Percentiles rank a stretch among this genome's conserved stretches.
Evolutionary conservation across 2,797 vertebrate genomes (phyloP).

Genomic region (Heterohyrax brucei): DNA sequence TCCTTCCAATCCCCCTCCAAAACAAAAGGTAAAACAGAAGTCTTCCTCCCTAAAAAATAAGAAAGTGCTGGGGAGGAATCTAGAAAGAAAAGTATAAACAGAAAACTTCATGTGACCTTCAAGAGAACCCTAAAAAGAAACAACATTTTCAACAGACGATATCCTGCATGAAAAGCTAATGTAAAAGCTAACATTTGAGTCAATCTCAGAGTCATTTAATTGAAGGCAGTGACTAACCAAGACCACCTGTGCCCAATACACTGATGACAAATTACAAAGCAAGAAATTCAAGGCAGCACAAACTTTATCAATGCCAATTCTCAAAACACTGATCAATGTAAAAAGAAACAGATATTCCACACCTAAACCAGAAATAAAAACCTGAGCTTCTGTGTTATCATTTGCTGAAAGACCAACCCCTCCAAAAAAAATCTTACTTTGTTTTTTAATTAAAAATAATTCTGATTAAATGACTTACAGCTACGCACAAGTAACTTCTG

Average conservation of each 20-base stretch:
- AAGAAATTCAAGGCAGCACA: conserved; percentile 66
- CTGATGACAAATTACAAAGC: conserved; percentile 69
- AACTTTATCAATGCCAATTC: conserved; percentile 63
- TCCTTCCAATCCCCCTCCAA: not conserved
- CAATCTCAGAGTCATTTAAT: conserved; percentile 80
- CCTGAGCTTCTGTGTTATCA: conserved; percentile 15
- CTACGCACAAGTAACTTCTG: conserved; percentile 18
- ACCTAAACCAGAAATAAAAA: conserved; percentile 63
- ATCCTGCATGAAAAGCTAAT: conserved; percentile 69
- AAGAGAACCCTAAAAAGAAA: conserved; percentile 65
- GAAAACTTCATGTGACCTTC: not conserved
- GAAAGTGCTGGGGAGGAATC: not conserved
- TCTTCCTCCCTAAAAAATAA: conserved; percentile 1
- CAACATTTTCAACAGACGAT: conserved; percentile 68
- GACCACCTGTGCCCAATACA: conserved; percentile 73
- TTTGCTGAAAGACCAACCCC: conserved; percentile 55
- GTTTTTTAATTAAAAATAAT: conserved; percentile 58
- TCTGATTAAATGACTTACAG: conserved; percentile 21
- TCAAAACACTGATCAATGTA: conserved; percentile 66
- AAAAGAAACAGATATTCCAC: conserved; percentile 61
- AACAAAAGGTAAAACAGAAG: not conserved
- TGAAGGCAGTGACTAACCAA: conserved; percentile 77
- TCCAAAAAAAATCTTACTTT: conserved; percentile 25
- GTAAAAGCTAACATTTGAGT: conserved; percentile 63
- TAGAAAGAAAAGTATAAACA: not conserved